Percentiles rank a stretch among this genome's conserved stretches.
phyloP scores from a whole-genome alignment of 1,140 invertebrate species.

The Cydia amplana region DNA sequence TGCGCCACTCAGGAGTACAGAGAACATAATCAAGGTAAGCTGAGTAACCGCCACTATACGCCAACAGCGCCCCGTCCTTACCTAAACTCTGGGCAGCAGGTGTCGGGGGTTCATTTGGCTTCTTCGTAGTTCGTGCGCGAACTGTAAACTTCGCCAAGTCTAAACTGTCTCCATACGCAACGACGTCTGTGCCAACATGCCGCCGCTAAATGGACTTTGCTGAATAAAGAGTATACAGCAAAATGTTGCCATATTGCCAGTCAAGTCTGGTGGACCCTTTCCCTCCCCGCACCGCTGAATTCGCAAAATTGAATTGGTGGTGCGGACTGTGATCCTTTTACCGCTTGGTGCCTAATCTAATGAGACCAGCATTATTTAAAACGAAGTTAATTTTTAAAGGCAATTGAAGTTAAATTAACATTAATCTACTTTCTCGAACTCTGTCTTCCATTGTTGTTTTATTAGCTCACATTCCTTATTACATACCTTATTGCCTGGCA shows the following conservation, averaged over 20 bases:
- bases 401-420: too few relatives aligned
- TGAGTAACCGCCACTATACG: conserved; percentile 51
- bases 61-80: conserved; percentile 51
- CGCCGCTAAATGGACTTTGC: conserved; percentile 65
- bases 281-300: not conserved
- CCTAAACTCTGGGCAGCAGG: conserved; percentile 48
- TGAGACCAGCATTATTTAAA: too few relatives aligned
- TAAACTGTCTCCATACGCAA: conserved; percentile 26
- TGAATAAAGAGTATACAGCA: too few relatives aligned
- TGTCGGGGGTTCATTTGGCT: too few relatives aligned
- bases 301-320: not conserved
- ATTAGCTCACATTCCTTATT: not conserved
- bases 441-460: not conserved
- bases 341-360: too few relatives aligned
- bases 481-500: not conserved
- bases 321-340: too few relatives aligned
- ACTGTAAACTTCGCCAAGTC: too few relatives aligned
- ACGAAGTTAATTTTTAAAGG: too few relatives aligned
- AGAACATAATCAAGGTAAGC: conserved; percentile 70
- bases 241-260: not conserved
- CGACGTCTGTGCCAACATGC: conserved; percentile 59
- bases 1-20: conserved; percentile 67
- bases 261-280: not conserved
- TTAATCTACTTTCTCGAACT: too few relatives aligned
- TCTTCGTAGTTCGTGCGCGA: too few relatives aligned